These are phyloP conservation scores for Himalopsyche japonica DNA, from an alignment of 2,888 invertebrate genomes.

Conservation along the genomic window DNA sequence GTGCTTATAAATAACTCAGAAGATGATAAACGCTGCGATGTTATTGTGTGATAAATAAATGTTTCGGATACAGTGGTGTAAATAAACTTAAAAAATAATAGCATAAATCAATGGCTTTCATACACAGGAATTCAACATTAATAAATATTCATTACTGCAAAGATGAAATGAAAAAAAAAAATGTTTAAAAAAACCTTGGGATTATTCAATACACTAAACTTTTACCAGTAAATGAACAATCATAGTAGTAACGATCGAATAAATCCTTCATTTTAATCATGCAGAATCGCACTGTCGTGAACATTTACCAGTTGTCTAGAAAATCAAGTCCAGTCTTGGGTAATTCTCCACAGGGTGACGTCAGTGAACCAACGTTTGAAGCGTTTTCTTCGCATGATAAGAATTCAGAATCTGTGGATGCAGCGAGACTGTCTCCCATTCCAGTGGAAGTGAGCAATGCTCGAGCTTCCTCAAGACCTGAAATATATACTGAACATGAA, in stretches of 20 bases:
- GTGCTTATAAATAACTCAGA: too few species aligned
- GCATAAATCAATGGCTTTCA: too few species aligned
- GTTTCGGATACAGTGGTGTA: too few species aligned
- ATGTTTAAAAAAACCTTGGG: too few species aligned
- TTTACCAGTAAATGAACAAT: too few species aligned
- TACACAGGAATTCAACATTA: too few species aligned
- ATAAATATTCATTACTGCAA: too few species aligned
- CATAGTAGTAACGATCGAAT: neutral
- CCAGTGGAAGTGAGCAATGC: constrained; percentile 51
- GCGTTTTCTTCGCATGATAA: constrained; percentile 43
- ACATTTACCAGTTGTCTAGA: constrained; percentile 65
- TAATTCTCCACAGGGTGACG: constrained; percentile 43
- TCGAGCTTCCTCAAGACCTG: constrained; percentile 57
- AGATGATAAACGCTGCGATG: too few species aligned
- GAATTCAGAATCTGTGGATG: constrained; percentile 56
- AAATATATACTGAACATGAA: constrained; percentile 29
- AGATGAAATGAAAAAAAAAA: too few species aligned
- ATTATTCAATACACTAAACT: too few species aligned
- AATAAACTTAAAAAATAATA: too few species aligned
- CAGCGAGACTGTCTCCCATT: constrained; percentile 49
- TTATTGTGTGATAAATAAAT: too few species aligned
- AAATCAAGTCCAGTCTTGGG: constrained; percentile 67
- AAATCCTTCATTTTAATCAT: neutral
- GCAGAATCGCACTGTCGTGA: neutral
- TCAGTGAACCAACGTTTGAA: constrained; percentile 15